phyloP scores from a whole-genome alignment of 2,797 vertebrate species.

The Aeoliscus strigatus region DNA sequence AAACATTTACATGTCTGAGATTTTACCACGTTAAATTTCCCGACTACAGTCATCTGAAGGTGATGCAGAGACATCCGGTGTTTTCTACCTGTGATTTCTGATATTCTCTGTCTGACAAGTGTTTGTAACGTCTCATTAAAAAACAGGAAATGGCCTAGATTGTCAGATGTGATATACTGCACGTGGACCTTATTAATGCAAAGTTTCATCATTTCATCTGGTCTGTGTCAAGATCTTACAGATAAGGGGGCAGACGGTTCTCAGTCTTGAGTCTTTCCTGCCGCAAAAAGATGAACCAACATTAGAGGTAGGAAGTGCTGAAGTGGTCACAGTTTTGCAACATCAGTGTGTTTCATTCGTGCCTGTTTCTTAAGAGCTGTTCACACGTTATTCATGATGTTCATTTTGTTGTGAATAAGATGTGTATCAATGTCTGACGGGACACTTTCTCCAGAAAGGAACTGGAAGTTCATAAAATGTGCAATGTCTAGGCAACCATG shows the following conservation, averaged over 20 bases:
- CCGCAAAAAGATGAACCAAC: constrained; percentile 25
- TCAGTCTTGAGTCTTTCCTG: constrained; percentile 51
- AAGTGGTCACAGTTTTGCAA: neutral
- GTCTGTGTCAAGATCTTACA: constrained; percentile 52
- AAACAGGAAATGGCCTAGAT: constrained; percentile 1
- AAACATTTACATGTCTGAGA: no score
- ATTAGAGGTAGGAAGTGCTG: constrained; percentile 63
- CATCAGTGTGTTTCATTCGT: neutral
- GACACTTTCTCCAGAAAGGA: constrained; percentile 14
- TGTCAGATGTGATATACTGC: no score
- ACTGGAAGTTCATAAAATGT: constrained; percentile 27
- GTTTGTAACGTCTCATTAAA: neutral
- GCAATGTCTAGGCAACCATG: constrained; percentile 24
- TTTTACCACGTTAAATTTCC: no score
- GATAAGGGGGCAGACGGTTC: constrained; percentile 35
- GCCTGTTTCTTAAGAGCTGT: constrained; percentile 4
- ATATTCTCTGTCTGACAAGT: no score
- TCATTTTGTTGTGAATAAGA: constrained; percentile 20
- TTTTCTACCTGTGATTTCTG: no score
- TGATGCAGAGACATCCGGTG: no score
- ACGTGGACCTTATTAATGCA: no score
- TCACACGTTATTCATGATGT: neutral
- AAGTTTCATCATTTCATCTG: neutral
- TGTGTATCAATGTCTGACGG: constrained; percentile 9
- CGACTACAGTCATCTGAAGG: no score